Base-by-base conservation (phyloP, 2,888 invertebrate species). In the Tenthredo livida region DNA sequence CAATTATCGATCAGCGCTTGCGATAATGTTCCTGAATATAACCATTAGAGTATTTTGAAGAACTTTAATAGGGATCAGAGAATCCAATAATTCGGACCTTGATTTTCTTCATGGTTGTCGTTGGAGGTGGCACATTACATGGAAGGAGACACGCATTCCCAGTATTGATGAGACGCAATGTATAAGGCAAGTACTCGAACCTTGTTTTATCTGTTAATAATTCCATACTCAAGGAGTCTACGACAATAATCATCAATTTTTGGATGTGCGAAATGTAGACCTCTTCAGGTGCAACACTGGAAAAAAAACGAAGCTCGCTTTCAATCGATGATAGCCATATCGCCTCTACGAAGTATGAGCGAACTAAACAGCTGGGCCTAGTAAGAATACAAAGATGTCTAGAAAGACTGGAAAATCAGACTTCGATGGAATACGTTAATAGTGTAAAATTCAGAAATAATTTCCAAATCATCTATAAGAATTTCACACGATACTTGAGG, bases 21-120 rank as follows among this genome's bases (percentile, higher is more conserved):
- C 25, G 80, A 82, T 83, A 15, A 87, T 29, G 83, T 84, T 17
- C 54, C 65, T 84, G 58, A 21, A 61, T 82, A 61, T 61, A 25
- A 10, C 25, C 25, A 10, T 25, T 10, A 25, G 25, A 25, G 10
- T 61, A 21, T 61, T 58, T 58, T 21, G 1, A 7, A 25, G 9
- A 61, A 21, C 12, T 61, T 61, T 58, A 40, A 37, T 25, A 47
- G 65, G 58, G 65, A 9, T 84, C 25, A 21, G 12, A 15, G 1
- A 58, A 25, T 37, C 65, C n/a, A 25, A 12, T 33, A n/a, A 70
- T 84, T 83, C 47, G 50, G 25, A 84, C 84, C 67, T 84, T 84
- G 43, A 84, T 72, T 50, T 73, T 84, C 25, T 72, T 29, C 4
- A 72, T 70, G 37, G 84, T 72, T 25, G 54, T 84, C 12, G 72